Conservation (phyloP, 2,888 invertebrate genomes). For the Brassicogethes aeneus region DNA sequence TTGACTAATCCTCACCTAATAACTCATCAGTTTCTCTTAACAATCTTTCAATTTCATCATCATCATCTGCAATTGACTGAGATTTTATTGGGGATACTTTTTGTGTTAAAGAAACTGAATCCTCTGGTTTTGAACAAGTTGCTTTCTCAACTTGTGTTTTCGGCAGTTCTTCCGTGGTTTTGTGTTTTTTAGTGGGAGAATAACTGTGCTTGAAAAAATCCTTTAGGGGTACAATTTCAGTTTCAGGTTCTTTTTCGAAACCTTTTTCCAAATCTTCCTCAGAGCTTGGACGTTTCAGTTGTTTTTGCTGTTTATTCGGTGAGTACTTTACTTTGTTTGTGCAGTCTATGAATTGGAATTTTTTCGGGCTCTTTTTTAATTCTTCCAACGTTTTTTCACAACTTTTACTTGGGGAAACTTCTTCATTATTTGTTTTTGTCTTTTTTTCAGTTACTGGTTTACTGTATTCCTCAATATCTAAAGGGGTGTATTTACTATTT, state of each 20-base stretch:
- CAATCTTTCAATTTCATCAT: conserved; percentile 2
- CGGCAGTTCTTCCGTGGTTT: neutral
- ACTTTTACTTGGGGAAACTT: no score
- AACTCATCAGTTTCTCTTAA: conserved; percentile 2
- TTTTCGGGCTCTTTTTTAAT: no score
- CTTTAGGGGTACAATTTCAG: neutral
- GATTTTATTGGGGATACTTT: neutral
- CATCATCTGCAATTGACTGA: neutral
- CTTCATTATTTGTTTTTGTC: no score
- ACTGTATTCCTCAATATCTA: no score
- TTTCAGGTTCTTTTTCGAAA: neutral
- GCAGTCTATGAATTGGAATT: no score
- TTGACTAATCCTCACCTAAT: neutral
- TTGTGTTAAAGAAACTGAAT: no score
- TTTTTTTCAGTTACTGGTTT: no score
- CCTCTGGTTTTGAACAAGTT: neutral
- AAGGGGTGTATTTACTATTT: no score
- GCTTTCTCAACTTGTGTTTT: neutral
- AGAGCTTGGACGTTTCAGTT: no score
- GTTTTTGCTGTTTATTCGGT: no score
- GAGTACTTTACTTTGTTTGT: no score
- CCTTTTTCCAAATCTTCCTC: neutral
- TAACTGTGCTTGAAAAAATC: neutral
- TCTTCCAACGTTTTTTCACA: no score
- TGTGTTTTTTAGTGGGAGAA: neutral